Evolutionary conservation across 2,797 vertebrate genomes (phyloP).

Genomic region (Rhadinocentrus ornatus): DNA sequence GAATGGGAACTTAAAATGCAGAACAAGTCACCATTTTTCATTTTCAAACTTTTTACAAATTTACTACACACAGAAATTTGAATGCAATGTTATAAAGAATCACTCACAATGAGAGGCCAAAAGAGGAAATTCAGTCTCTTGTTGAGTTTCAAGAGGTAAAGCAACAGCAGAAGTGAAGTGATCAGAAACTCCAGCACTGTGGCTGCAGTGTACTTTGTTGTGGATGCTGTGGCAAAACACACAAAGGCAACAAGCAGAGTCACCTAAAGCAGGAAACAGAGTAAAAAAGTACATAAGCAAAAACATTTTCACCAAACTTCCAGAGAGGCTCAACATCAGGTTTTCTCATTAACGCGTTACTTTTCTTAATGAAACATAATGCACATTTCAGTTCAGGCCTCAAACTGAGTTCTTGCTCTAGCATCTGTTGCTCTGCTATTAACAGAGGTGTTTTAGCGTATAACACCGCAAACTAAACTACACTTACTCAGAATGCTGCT

Average conservation of each 20-base stretch:
- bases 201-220: slow-evolving; percentile 73
- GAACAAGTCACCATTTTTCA: background rate
- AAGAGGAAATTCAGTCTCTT: slow-evolving; percentile 75
- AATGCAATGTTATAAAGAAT: background rate
- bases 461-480: background rate
- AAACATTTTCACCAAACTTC: background rate
- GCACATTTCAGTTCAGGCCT: background rate
- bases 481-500: background rate
- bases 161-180: slow-evolving; percentile 75
- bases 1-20: slow-evolving; percentile 13
- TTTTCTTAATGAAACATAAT: background rate
- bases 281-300: background rate
- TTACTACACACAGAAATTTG: background rate
- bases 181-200: slow-evolving; percentile 79
- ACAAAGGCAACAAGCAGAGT: slow-evolving; percentile 68
- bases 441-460: background rate
- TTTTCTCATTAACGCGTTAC: background rate
- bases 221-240: slow-evolving; percentile 71
- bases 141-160: slow-evolving; percentile 86
- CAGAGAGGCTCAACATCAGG: background rate
- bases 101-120: slow-evolving; percentile 89
- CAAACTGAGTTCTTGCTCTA: background rate
- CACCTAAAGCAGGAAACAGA: slow-evolving; percentile 63
- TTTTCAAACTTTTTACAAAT: too few species aligned
- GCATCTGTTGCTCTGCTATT: background rate